phyloP scores from a whole-genome alignment of 1,140 invertebrate species.

The Dufourea novaeangliae region DNA sequence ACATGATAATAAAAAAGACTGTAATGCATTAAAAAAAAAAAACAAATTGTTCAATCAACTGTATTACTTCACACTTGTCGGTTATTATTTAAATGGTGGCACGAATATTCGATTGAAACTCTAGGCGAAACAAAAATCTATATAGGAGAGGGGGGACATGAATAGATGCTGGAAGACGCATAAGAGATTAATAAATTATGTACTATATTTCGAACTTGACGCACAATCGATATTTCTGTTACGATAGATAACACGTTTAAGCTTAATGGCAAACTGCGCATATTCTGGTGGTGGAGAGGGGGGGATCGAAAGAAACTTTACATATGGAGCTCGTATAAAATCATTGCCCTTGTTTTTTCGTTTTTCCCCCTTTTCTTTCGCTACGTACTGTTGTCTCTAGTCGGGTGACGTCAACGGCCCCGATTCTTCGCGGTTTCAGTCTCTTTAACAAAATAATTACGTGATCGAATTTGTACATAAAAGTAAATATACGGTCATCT shows the following conservation, averaged over 20 bases:
- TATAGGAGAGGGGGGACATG: background rate
- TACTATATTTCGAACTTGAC: slow-evolving; percentile 69
- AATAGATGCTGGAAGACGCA: slow-evolving; percentile 13
- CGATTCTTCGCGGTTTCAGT: slow-evolving; percentile 27
- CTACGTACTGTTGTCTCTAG: slow-evolving; percentile 64
- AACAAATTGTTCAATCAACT: background rate
- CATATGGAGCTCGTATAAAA: slow-evolving; percentile 58
- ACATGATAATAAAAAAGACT: slow-evolving; percentile 16
- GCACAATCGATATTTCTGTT: slow-evolving; percentile 54
- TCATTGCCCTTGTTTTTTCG: slow-evolving; percentile 53
- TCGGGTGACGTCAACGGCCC: slow-evolving; percentile 37
- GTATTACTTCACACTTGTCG: too few species aligned
- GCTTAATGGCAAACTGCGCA: slow-evolving; percentile 68
- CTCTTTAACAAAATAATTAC: slow-evolving; percentile 52
- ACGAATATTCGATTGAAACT: too few species aligned
- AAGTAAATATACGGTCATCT: slow-evolving; percentile 38
- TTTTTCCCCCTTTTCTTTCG: too few species aligned
- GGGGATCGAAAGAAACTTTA: slow-evolving; percentile 56
- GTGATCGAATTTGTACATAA: slow-evolving; percentile 60
- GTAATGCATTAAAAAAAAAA: background rate
- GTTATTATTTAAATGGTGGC: too few species aligned
- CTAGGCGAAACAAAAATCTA: background rate
- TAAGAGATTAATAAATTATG: slow-evolving; percentile 71
- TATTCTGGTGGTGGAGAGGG: slow-evolving; percentile 21
- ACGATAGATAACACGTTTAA: slow-evolving; percentile 63